Evolutionary conservation across 1,140 invertebrate species (phyloP).

Genomic region (Acromyrmex charruanus): DNA sequence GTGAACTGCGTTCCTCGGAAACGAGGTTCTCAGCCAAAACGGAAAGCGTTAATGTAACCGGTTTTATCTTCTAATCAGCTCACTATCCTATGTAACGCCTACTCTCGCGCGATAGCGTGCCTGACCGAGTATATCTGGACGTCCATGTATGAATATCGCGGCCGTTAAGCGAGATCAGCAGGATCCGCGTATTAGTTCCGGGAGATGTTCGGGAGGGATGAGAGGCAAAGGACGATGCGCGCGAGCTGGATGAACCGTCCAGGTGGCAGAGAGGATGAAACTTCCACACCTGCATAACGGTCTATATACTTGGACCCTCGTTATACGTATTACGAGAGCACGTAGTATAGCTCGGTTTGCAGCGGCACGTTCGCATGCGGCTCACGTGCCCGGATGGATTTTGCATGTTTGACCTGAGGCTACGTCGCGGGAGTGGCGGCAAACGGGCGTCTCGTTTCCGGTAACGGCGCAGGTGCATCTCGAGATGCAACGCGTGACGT

Average conservation of each 20-base stretch:
- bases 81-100: slow-evolving; percentile 4
- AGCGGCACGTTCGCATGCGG: slow-evolving; percentile 66
- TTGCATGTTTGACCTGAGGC: slow-evolving; percentile 80
- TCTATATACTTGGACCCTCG: slow-evolving; percentile 62
- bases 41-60: slow-evolving; percentile 10
- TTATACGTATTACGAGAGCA: slow-evolving; percentile 63
- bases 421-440: slow-evolving; percentile 53
- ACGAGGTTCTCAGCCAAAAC: background rate
- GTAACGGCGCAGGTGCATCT: slow-evolving; percentile 54
- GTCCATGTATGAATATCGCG: slow-evolving; percentile 17
- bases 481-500: slow-evolving; percentile 51
- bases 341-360: slow-evolving; percentile 62
- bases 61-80: slow-evolving; percentile 29
- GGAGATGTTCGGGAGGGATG: background rate
- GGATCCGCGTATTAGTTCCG: slow-evolving; percentile 33
- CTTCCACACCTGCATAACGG: slow-evolving; percentile 54
- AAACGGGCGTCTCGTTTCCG: slow-evolving; percentile 60
- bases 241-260: slow-evolving; percentile 47
- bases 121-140: slow-evolving; percentile 16
- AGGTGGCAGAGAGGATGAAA: slow-evolving; percentile 39
- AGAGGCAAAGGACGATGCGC: background rate
- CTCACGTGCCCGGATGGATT: slow-evolving; percentile 79
- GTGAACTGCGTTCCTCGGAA: background rate
- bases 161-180: slow-evolving; percentile 43
- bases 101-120: background rate